A percentile compares a stretch with the other conserved stretches of the same genome.
Conservation (phyloP, 1,140 invertebrate genomes). For the Harpegnathos saltator region DNA sequence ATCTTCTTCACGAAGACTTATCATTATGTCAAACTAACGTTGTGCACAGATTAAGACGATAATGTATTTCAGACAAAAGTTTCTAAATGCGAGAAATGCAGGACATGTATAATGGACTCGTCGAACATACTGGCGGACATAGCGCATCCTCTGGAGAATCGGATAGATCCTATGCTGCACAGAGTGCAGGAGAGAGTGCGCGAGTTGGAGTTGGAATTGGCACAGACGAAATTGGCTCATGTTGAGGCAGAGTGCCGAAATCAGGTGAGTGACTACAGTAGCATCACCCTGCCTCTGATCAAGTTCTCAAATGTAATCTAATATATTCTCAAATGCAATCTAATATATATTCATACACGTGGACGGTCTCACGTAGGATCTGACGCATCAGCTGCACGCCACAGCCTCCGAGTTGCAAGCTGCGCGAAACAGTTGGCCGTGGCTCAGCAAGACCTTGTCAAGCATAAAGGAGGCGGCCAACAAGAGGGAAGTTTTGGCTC, state of each 20-base stretch:
- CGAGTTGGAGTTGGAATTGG: slow-evolving; percentile 97
- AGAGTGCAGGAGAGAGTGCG: slow-evolving; percentile 90
- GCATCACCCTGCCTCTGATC: background rate
- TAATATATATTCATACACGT: too few relatives aligned
- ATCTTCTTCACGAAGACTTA: background rate
- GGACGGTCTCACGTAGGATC: slow-evolving; percentile 88
- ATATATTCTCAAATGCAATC: too few relatives aligned
- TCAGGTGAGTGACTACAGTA: slow-evolving; percentile 88
- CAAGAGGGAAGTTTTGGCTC: slow-evolving; percentile 79
- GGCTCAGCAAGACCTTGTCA: slow-evolving; percentile 95
- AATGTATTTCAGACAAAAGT: slow-evolving; percentile 84
- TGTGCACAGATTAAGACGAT: background rate
- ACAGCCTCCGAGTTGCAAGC: slow-evolving; percentile 93
- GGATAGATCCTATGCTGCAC: slow-evolving; percentile 81
- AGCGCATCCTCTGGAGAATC: slow-evolving; percentile 77
- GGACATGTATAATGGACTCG: slow-evolving; percentile 79
- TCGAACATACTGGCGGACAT: slow-evolving; percentile 76
- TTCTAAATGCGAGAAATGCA: slow-evolving; percentile 87
- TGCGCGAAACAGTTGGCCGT: slow-evolving; percentile 92
- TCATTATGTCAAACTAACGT: background rate
- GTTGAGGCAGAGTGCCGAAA: slow-evolving; percentile 99
- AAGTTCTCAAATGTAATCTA: background rate
- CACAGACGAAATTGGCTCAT: slow-evolving; percentile 97
- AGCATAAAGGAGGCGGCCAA: slow-evolving; percentile 85
- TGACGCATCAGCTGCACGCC: slow-evolving; percentile 96